Evolutionary conservation across 1,140 invertebrate genomes (phyloP).

Genomic region (Eurosta solidaginis): DNA sequence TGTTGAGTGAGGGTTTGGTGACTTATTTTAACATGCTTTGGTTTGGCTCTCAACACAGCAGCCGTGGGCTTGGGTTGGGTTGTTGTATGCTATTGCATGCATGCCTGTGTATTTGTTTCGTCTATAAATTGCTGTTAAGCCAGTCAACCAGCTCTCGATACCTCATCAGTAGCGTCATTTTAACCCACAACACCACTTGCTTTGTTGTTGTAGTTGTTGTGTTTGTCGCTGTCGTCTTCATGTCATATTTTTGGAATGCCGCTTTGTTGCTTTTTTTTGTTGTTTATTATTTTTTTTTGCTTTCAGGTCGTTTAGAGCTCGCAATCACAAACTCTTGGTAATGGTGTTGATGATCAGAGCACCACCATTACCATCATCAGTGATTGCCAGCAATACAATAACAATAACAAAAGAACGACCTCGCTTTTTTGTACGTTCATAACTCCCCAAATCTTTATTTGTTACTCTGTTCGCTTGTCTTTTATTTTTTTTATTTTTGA

Average conservation of each 20-base stretch:
- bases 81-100: not conserved
- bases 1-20: too few species aligned
- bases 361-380: not conserved
- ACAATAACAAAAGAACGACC: too few species aligned
- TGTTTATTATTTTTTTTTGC: not conserved
- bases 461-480: not conserved
- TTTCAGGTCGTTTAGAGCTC: not conserved
- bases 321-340: conserved; percentile 3
- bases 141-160: too few species aligned
- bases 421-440: not conserved
- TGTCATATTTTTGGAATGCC: not conserved
- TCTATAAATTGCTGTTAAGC: conserved; percentile 16
- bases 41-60: too few species aligned
- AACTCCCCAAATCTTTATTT: not conserved
- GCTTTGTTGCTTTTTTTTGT: not conserved
- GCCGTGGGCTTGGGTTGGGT: not conserved
- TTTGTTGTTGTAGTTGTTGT: not conserved
- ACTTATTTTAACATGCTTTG: too few species aligned
- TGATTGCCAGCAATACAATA: not conserved
- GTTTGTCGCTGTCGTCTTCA: not conserved
- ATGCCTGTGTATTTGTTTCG: not conserved
- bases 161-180: not conserved
- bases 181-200: not conserved
- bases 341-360: conserved; percentile 25
- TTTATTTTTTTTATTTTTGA: not conserved